Base-by-base conservation (phyloP, 2,797 vertebrate species). In the Hirundo rustica region DNA sequence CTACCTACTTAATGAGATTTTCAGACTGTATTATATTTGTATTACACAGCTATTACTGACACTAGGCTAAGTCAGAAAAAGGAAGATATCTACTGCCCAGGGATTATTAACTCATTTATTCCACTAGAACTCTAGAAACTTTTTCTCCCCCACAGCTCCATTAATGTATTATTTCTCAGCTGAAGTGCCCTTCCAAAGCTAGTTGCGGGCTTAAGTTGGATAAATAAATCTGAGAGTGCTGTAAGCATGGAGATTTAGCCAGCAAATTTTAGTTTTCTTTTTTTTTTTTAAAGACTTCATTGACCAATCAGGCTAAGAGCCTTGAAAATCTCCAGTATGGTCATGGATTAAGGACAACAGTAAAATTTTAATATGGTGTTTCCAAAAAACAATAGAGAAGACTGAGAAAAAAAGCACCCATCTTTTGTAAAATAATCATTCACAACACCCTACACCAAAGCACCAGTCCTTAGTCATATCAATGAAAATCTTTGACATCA, bases 1-100 rank as follows among this genome's bases (percentile, higher is more conserved):
- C 89, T 83, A 93, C 55, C 68, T 85, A 55, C 58, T 66, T 66
- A 89, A 93, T 73, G 67, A 93, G 78, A 85, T 68, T 89, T 95
- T 91, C 95, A 92, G 70, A 86, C 27, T 42, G 55, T 80, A 34
- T 60, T 85, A 40, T 88, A 92, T 66, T 88, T 89, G 80, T 64
- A 75, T 68, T 83, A 76, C 27, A 77, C 30, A 77, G 74, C 57
- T 89, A 87, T 83, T 92, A 89, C 73, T 66, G 67, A 86, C 60
- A 88, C 13, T 22, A 75, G 36, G 38, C 40, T 75, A 92, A 88
- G 58, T 60, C 34, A 84, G 58, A 89, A 72, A 92, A 89, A 80
- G 25, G 32, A 93, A 77, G 30, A 81, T 13, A 72, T 19, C 34
- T 53, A 60, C 42, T 80, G 68, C 54, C 38, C 61, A 58, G 7